Conservation (phyloP, 1,140 invertebrate species). For the Steinernema feltiae region DNA sequence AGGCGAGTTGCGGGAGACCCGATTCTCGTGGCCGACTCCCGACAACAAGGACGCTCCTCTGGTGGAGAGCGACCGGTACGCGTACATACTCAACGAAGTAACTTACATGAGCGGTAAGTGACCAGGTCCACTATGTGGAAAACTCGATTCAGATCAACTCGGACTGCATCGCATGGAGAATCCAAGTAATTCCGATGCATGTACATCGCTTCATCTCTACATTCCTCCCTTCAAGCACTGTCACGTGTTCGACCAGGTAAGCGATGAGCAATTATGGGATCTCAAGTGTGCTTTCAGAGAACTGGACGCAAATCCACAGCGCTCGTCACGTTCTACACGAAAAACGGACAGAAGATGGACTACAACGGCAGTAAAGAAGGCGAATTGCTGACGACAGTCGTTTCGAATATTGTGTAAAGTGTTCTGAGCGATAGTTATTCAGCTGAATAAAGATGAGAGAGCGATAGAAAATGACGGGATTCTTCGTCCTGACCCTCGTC, state of each 20-base stretch:
- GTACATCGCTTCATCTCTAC: conserved; percentile 89
- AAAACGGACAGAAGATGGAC: conserved; percentile 46
- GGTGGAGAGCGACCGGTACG: conserved; percentile 58
- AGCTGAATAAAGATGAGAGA: no score
- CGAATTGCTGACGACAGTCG: not conserved
- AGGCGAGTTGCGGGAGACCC: conserved; percentile 65
- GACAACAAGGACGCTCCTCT: conserved; percentile 35
- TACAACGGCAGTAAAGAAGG: conserved; percentile 39
- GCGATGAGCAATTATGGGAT: not conserved
- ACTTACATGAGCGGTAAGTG: conserved; percentile 86
- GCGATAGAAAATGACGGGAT: no score
- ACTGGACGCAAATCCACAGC: conserved; percentile 32
- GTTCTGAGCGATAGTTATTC: no score
- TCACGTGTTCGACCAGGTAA: conserved; percentile 71
- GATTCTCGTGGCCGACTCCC: conserved; percentile 69
- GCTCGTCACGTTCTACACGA: conserved; percentile 47
- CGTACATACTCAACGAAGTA: conserved; percentile 71
- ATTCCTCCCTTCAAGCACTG: conserved; percentile 85
- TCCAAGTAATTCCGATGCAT: conserved; percentile 74
- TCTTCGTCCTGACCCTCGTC: no score
- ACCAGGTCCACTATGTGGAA: not conserved
- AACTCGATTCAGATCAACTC: conserved; percentile 70
- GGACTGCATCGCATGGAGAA: conserved; percentile 95
- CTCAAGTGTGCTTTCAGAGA: conserved; percentile 32
- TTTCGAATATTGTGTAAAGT: no score